Percentiles rank a stretch among this genome's conserved stretches.
Conservation (phyloP, 2,888 invertebrate species). For the Hydraecia micacea region DNA sequence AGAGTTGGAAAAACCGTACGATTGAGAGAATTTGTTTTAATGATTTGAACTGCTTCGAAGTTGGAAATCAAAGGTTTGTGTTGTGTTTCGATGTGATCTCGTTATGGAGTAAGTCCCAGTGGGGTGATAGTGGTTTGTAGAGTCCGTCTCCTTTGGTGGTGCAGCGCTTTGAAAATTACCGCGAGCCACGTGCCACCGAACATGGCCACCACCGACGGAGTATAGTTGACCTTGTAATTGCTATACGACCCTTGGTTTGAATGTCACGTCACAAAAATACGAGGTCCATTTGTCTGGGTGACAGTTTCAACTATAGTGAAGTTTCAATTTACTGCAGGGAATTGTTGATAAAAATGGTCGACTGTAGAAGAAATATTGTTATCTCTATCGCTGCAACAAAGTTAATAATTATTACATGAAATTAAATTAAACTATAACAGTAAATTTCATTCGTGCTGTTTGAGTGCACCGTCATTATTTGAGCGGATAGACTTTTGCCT, state of each 20-base stretch:
- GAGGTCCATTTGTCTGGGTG: not conserved
- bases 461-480: not conserved
- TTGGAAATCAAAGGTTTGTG: constrained; percentile 31
- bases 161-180: not conserved
- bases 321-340: not conserved
- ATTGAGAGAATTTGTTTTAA: constrained; percentile 46
- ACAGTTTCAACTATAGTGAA: not conserved
- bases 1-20: constrained; percentile 28
- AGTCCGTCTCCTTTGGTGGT: not conserved
- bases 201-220: not conserved
- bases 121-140: constrained; percentile 3
- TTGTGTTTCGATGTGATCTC: constrained; percentile 21
- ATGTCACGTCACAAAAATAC: not conserved
- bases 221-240: not conserved
- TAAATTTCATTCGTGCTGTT: not conserved
- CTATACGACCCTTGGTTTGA: not conserved
- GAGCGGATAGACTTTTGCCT: constrained; percentile 8
- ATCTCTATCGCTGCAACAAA: not conserved
- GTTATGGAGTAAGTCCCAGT: constrained; percentile 5
- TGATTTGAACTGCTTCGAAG: constrained; percentile 40
- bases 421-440: not conserved
- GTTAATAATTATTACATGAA: not conserved
- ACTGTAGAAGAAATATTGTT: not conserved
- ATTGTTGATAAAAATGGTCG: not conserved
- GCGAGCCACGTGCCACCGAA: not conserved